Base-by-base conservation (phyloP, 2,113 vertebrate species). In the Gymnobelideus leadbeateri region DNA sequence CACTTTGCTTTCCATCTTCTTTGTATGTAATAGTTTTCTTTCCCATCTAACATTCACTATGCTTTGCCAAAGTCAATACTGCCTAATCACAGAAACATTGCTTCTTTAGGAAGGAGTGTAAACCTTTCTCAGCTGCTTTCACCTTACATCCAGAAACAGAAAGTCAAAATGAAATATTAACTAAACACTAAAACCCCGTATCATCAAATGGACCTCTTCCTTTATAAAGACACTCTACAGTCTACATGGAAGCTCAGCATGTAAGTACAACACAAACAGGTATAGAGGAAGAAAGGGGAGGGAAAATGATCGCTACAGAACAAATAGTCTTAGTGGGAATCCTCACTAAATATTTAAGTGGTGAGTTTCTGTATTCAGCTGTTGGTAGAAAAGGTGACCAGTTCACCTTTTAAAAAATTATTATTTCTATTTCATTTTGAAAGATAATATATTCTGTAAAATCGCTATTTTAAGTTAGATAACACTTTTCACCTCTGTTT, bases 1-100 rank as follows among this genome's bases (percentile, higher is more conserved):
- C 49, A 37, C 61, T 94, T 92, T 90, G 49, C 91, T 96, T 95
- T 96, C n/a, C 19, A 0, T 19, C 68, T 84, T 61, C 94, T 16
- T 21, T 52, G 52, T 92, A 46, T 93, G 84, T 94, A 95, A 14
- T 89, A 77, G 94, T 90, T 91, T 94, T 92, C 89, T 93, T 90
- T 96, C 91, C 53, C 55, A 57, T 91, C 61, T 46, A 89, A 89
- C n/a, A 89, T 23, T 43, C 89, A 92, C 51, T 94, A 52, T 28
- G 77, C 90, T 97, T 96, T 90, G 89, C 61, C 89, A 93, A 89
- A 16, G 51, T 10, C 4, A 90, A n/a, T 3, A 43, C 37, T 55
- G 23, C 61, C 54, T 84, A 84, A 84, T 84, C 43, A 43, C 68
- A 43, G 68, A 84, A 84, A 84, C 68, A 84, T 84, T 43, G 68